Evolutionary conservation across 2,797 vertebrate species (phyloP).

Genomic region (Triplophysa yarkandensis): DNA sequence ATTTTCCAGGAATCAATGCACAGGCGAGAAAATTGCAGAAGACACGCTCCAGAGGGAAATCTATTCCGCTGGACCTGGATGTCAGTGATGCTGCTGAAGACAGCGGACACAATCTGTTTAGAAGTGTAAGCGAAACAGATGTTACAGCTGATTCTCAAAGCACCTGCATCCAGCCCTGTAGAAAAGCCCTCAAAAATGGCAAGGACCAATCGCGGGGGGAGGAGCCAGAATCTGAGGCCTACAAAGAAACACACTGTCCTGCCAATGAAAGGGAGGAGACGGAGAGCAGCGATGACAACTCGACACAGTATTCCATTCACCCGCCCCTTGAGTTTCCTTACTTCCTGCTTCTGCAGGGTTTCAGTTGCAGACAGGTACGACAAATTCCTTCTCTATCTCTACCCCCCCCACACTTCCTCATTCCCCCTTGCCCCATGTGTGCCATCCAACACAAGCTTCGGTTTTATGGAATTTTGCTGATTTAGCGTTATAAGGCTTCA

Average conservation of each 20-base stretch:
- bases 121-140: slow-evolving; percentile 78
- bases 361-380: slow-evolving; percentile 75
- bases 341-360: slow-evolving; percentile 81
- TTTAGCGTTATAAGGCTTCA: background rate
- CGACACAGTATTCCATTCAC: slow-evolving; percentile 81
- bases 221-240: slow-evolving; percentile 49
- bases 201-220: slow-evolving; percentile 43
- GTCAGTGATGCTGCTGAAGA: slow-evolving; percentile 36
- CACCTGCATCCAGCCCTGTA: slow-evolving; percentile 3
- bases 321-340: slow-evolving; percentile 81
- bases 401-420: slow-evolving; percentile 8
- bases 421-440: background rate
- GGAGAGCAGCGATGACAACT: slow-evolving; percentile 77
- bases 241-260: slow-evolving; percentile 73
- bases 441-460: slow-evolving; percentile 20
- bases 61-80: slow-evolving; percentile 65
- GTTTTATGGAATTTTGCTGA: slow-evolving; percentile 27
- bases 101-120: slow-evolving; percentile 66
- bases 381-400: slow-evolving; percentile 32
- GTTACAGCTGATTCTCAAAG: slow-evolving; percentile 60
- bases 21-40: slow-evolving; percentile 83
- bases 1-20: slow-evolving; percentile 78
- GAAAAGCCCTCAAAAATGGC: slow-evolving; percentile 27
- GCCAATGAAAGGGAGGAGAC: slow-evolving; percentile 67
- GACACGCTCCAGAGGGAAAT: slow-evolving; percentile 77